These are phyloP conservation scores for Australoheros scitulus DNA, from an alignment of 2,113 vertebrate species.

Conservation along the genomic window DNA sequence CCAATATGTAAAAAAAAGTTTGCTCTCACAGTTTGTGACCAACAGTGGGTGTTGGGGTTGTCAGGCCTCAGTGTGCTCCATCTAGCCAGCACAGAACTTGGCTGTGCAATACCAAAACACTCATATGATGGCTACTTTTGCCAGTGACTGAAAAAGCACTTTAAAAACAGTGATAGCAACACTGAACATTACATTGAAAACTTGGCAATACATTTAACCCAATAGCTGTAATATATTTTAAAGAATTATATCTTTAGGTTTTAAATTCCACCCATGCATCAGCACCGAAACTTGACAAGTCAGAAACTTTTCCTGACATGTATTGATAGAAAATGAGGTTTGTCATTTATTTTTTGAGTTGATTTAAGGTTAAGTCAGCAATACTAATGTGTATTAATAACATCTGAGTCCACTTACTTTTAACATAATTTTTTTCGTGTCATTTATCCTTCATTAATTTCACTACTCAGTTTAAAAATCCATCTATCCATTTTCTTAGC, in stretches of 20 bases:
- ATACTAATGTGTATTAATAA: not conserved
- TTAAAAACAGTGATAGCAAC: not conserved
- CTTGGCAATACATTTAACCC: not conserved
- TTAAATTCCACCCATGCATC: too few relatives aligned
- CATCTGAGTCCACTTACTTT: not conserved
- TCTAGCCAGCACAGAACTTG: conserved; percentile 8
- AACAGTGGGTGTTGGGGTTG: not conserved
- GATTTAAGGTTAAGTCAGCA: not conserved
- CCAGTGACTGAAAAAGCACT: not conserved
- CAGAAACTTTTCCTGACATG: not conserved
- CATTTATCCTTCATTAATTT: not conserved
- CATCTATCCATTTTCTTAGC: not conserved
- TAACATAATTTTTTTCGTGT: not conserved
- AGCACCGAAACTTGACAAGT: not conserved
- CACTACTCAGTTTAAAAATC: not conserved
- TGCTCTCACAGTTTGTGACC: conserved; percentile 11
- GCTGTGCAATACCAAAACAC: not conserved
- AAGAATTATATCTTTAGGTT: not conserved
- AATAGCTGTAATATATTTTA: not conserved
- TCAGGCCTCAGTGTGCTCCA: not conserved
- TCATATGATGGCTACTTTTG: not conserved
- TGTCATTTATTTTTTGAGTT: not conserved
- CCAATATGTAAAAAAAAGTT: conserved; percentile 25
- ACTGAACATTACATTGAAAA: not conserved
- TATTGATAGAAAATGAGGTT: not conserved